Conservation (phyloP, 2,888 invertebrate species). For the Cheilosia impressa region DNA sequence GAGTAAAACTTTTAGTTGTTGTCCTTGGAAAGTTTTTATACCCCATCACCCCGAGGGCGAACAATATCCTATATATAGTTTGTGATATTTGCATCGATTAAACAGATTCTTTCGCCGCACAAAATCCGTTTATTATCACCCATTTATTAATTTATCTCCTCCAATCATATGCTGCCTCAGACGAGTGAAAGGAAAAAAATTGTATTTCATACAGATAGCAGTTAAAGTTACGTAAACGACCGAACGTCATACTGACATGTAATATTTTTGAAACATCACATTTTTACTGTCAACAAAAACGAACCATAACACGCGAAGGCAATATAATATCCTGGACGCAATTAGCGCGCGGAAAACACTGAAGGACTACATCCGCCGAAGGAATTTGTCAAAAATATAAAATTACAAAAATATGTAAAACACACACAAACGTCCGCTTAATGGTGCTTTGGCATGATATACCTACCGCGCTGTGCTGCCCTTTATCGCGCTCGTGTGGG, state of each 20-base stretch:
- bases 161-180: slow-evolving; percentile 45
- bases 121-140: slow-evolving; percentile 50
- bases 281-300: slow-evolving; percentile 47
- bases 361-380: slow-evolving; percentile 55
- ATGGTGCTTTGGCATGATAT: slow-evolving; percentile 67
- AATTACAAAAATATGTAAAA: slow-evolving; percentile 56
- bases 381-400: slow-evolving; percentile 68
- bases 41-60: background rate
- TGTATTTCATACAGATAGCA: background rate
- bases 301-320: slow-evolving; percentile 54
- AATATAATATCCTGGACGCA: slow-evolving; percentile 69
- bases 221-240: slow-evolving; percentile 25
- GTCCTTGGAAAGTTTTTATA: slow-evolving; percentile 44
- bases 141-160: slow-evolving; percentile 48
- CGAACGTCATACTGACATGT: background rate
- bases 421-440: slow-evolving; percentile 43
- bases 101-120: slow-evolving; percentile 56
- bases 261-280: slow-evolving; percentile 50
- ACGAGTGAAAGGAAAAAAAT: background rate
- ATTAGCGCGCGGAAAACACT: slow-evolving; percentile 64
- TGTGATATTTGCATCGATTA: slow-evolving; percentile 63
- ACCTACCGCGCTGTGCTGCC: background rate
- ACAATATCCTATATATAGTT: background rate
- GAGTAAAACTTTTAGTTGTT: slow-evolving; percentile 40
- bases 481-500: slow-evolving; percentile 5